These are phyloP conservation scores for Drosophila lacicola DNA, from an alignment of 2,888 invertebrate genomes.

Conservation along the genomic window DNA sequence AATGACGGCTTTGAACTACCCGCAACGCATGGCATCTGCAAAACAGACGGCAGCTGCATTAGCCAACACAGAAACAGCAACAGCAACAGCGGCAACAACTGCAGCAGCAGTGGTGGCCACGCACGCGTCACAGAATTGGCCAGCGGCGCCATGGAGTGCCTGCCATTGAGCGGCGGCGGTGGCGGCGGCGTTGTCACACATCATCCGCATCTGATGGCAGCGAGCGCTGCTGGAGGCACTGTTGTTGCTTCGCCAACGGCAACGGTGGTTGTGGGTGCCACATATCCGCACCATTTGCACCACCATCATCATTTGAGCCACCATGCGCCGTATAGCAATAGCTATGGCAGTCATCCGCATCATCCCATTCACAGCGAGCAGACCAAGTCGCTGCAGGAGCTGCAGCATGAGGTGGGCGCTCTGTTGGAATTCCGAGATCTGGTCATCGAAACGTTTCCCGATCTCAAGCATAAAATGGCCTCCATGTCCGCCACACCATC, in stretches of 20 bases:
- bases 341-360: slow-evolving; percentile 88
- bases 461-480: slow-evolving; percentile 94
- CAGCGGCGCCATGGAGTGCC: slow-evolving; percentile 90
- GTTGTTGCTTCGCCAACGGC: slow-evolving; percentile 64
- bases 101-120: slow-evolving; percentile 45
- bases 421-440: slow-evolving; percentile 96
- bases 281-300: slow-evolving; percentile 82
- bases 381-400: slow-evolving; percentile 95
- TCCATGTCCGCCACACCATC: slow-evolving; percentile 86
- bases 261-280: slow-evolving; percentile 76
- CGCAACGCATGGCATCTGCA: slow-evolving; percentile 70
- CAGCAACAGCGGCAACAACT: slow-evolving; percentile 39
- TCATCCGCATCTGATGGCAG: slow-evolving; percentile 69
- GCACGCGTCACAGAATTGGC: slow-evolving; percentile 58
- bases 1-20: slow-evolving; percentile 77
- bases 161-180: slow-evolving; percentile 88
- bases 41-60: slow-evolving; percentile 61
- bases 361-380: slow-evolving; percentile 91
- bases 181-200: slow-evolving; percentile 85
- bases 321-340: slow-evolving; percentile 79
- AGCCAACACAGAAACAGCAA: slow-evolving; percentile 56
- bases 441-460: slow-evolving; percentile 97
- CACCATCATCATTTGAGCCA: slow-evolving; percentile 80
- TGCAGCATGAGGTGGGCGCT: slow-evolving; percentile 97
- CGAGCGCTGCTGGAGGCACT: slow-evolving; percentile 34